Base-by-base conservation (phyloP, 2,888 invertebrate species). In the Encarsia formosa region DNA sequence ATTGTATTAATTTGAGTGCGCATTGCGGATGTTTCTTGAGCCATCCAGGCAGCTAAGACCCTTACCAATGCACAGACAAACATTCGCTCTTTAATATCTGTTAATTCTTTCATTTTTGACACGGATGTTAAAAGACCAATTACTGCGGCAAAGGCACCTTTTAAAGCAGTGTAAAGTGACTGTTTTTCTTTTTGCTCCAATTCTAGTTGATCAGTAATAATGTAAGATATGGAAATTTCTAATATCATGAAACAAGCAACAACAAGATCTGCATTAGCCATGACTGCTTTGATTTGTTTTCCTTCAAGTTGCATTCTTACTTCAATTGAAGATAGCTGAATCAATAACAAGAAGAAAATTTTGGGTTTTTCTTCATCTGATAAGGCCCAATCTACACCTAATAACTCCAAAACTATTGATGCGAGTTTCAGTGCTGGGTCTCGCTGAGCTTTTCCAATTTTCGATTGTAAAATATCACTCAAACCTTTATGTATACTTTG, bases 241-340 rank as follows among this genome's bases (percentile, higher is more conserved):
- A 93, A 76, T 46, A 91, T 87, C 46, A 85, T 80, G 63, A 91
- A 93, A 66, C 91, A 92, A 42, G 88, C 81, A 8, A 87, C 86
- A n/a, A 91, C 80, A 39, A 92, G 76, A 57, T 89, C 87, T 41
- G 85, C 84, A 71, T 89, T 86, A 37, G 81, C 78, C 70, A 85
- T 82, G 1, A 89, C 86, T 65, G 88, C 82, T 70, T 90, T 88
- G 61, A 92, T 79, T 66, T 85, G 86, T 65, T 87, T 86, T 59
- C 91, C 90, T 67, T 95, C 95, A 58, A 95, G 78, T 62, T 91
- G 90, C 93, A 96, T 94, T 66, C 94, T 83, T 1, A 95, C 87
- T 80, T 96, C 95, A 68, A 95, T 90, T 43, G 92, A 91, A 63
- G 89, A 86, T 50, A 96, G 77, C 70, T 95, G 93, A 50, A 93